These are phyloP conservation scores for Protobothrops mucrosquamatus DNA, from an alignment of 2,113 vertebrate genomes.

Conservation along the genomic window DNA sequence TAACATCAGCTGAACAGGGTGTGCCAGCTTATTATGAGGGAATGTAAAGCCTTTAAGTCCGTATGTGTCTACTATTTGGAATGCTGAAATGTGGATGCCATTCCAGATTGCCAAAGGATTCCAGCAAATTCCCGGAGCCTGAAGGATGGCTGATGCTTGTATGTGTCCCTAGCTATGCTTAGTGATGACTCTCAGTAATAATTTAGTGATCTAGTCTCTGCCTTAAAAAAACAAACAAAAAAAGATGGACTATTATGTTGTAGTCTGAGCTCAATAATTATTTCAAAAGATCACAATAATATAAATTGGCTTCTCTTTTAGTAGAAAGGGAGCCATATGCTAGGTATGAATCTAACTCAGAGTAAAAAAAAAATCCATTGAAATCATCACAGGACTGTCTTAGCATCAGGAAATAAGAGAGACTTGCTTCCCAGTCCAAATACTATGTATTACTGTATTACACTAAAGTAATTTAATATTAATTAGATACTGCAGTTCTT, in stretches of 20 bases:
- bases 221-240: not conserved
- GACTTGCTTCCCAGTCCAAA: not conserved
- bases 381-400: not conserved
- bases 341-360: not conserved
- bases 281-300: not conserved
- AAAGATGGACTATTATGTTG: not conserved
- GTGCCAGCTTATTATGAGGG: accelerated
- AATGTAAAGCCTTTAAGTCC: accelerated
- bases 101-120: not conserved
- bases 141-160: not conserved
- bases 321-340: not conserved
- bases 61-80: not conserved
- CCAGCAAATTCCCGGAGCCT: not conserved
- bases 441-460: not conserved
- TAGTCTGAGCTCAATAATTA: not conserved
- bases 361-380: not conserved
- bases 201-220: not conserved
- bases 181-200: not conserved
- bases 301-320: not conserved
- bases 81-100: constrained; percentile 1
- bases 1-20: not conserved
- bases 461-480: not conserved
- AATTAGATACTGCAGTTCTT: not conserved
- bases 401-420: not conserved
- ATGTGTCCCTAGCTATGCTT: not conserved